Percentiles rank a stretch among this genome's conserved stretches.
Conservation (phyloP, 2,888 invertebrate species). For the Eilema griseolum region DNA sequence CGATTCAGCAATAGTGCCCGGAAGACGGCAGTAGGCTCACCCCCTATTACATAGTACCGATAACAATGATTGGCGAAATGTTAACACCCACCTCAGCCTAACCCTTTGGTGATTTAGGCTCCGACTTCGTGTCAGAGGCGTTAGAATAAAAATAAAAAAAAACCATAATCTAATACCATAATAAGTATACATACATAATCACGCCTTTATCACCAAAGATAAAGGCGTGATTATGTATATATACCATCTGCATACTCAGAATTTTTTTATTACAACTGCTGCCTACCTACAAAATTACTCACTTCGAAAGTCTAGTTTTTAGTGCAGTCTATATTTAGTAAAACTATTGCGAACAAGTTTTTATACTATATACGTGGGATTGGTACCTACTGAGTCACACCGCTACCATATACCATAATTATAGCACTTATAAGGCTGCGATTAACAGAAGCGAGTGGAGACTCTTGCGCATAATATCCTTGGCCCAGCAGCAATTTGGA, state of each 20-base stretch:
- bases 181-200: too few relatives aligned
- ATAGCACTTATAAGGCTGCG: slow-evolving; percentile 3
- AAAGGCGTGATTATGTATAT: too few relatives aligned
- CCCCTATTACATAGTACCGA: too few relatives aligned
- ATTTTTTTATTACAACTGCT: neutral
- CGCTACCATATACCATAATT: slow-evolving; percentile 2
- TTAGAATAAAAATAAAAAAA: too few relatives aligned
- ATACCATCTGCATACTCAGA: neutral
- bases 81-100: too few relatives aligned
- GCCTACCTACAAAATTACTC: neutral
- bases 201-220: too few relatives aligned
- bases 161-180: too few relatives aligned
- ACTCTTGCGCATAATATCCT: slow-evolving; percentile 7
- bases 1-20: too few relatives aligned
- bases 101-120: too few relatives aligned
- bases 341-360: slow-evolving; percentile 3
- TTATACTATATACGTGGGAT: slow-evolving; percentile 22
- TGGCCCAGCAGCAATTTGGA: neutral
- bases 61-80: too few relatives aligned
- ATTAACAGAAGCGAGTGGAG: slow-evolving; percentile 4
- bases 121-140: too few relatives aligned
- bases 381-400: slow-evolving; percentile 22
- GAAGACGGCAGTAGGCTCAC: too few relatives aligned
- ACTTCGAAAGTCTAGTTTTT: neutral
- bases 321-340: neutral